These are phyloP conservation scores for Nibea albiflora DNA, from an alignment of 2,113 vertebrate species.

Conservation along the genomic window DNA sequence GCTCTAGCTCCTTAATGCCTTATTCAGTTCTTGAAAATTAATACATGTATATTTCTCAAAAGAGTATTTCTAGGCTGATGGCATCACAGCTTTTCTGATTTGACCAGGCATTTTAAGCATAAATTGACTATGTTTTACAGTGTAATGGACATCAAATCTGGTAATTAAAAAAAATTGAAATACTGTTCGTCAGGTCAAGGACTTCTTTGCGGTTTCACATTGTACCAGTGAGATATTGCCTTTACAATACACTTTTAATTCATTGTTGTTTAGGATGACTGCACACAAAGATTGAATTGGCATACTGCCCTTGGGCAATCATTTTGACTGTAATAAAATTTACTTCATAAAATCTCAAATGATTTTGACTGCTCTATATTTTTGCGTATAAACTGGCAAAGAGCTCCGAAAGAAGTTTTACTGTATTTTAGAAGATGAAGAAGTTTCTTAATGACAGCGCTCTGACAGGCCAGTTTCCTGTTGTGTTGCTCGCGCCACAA, in stretches of 20 bases:
- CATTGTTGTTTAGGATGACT: conserved; percentile 51
- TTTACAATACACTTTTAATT: conserved; percentile 50
- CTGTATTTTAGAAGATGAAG: not conserved
- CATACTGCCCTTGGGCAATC: conserved; percentile 43
- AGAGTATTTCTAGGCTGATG: not conserved
- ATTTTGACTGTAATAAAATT: conserved; percentile 48
- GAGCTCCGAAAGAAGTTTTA: conserved; percentile 8
- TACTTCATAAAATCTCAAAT: conserved; percentile 46
- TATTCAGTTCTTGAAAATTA: not conserved
- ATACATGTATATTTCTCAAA: not conserved
- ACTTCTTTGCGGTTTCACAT: conserved; percentile 21
- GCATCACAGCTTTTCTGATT: not conserved
- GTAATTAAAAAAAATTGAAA: not conserved
- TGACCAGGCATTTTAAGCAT: not conserved
- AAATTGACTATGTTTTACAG: not conserved
- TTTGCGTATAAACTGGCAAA: conserved; percentile 12
- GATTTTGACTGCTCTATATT: conserved; percentile 26
- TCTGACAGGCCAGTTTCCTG: not conserved
- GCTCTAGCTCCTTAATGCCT: not conserved
- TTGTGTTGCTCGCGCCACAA: not conserved
- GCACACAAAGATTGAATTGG: conserved; percentile 59
- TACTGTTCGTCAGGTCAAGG: not conserved
- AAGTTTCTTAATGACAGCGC: not conserved
- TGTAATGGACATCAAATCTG: conserved; percentile 1
- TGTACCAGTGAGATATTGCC: conserved; percentile 27